These are phyloP conservation scores for Limosa lapponica DNA, from an alignment of 2,797 vertebrate species.

Conservation along the genomic window DNA sequence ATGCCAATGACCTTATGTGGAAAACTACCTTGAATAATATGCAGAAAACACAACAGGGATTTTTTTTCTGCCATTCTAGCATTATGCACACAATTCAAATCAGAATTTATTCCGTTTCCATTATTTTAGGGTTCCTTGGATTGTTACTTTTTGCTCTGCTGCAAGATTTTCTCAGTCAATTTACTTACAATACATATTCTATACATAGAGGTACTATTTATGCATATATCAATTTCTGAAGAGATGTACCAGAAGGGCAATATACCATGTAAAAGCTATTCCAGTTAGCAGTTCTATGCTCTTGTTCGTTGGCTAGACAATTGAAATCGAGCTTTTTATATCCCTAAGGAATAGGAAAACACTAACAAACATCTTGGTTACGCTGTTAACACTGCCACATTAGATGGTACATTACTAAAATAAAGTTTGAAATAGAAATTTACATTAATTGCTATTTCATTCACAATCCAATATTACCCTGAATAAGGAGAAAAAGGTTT, in stretches of 20 bases:
- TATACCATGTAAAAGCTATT: background rate
- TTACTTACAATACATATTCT: background rate
- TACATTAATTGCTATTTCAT: background rate
- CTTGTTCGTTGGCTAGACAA: conserved; percentile 1
- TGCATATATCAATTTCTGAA: background rate
- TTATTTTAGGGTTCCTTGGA: background rate
- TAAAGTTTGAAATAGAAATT: background rate
- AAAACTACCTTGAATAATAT: background rate
- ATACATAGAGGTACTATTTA: background rate
- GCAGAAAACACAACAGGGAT: background rate
- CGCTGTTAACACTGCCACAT: background rate
- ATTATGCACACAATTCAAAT: background rate
- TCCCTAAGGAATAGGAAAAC: background rate
- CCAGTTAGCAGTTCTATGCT: background rate
- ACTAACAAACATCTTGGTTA: background rate
- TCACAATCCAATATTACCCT: background rate
- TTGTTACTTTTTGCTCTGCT: background rate
- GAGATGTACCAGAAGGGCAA: background rate
- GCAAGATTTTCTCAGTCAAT: background rate
- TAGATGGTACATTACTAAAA: background rate
- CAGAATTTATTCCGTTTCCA: background rate
- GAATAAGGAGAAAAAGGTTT: background rate
- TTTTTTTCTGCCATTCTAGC: background rate
- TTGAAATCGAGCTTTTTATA: background rate
- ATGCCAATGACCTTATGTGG: rapidly evolving